Evolutionary conservation across 2,113 vertebrate genomes (phyloP).

Genomic region (Dissostichus mawsoni): DNA sequence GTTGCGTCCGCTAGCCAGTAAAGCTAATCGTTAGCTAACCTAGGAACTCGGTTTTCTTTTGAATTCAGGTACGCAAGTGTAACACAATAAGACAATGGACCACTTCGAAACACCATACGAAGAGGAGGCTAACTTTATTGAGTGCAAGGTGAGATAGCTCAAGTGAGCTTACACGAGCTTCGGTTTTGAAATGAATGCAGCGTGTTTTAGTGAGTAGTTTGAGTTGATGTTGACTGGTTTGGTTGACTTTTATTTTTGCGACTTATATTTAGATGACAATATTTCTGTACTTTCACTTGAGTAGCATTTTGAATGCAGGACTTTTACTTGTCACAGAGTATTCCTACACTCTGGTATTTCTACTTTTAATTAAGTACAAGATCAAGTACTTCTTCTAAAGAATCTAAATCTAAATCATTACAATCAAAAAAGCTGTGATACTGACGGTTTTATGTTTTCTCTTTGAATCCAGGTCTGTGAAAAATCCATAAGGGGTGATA

Average conservation of each 20-base stretch:
- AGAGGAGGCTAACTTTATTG: conserved; percentile 59
- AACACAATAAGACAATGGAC: conserved; percentile 51
- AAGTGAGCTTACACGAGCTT: background rate
- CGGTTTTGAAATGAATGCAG: background rate
- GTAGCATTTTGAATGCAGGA: too few relatives aligned
- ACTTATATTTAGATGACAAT: too few relatives aligned
- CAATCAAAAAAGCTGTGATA: background rate
- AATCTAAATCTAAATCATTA: too few relatives aligned
- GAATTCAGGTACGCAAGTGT: background rate
- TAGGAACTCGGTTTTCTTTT: background rate
- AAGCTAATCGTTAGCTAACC: conserved; percentile 2
- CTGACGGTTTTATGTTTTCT: background rate
- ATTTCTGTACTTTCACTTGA: too few relatives aligned
- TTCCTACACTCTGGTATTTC: too few relatives aligned
- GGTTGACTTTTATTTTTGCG: too few relatives aligned
- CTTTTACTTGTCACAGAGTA: too few relatives aligned
- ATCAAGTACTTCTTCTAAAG: too few relatives aligned
- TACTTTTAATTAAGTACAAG: too few relatives aligned
- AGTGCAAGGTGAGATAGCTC: conserved; percentile 66
- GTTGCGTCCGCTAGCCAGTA: background rate
- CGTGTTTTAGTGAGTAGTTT: background rate
- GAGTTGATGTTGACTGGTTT: background rate
- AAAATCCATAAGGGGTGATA: conserved; percentile 79
- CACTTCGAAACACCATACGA: conserved; percentile 72
- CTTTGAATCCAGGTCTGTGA: conserved; percentile 77